These are phyloP conservation scores for Labeo catla DNA, from an alignment of 2,113 vertebrate genomes.

Conservation along the genomic window DNA sequence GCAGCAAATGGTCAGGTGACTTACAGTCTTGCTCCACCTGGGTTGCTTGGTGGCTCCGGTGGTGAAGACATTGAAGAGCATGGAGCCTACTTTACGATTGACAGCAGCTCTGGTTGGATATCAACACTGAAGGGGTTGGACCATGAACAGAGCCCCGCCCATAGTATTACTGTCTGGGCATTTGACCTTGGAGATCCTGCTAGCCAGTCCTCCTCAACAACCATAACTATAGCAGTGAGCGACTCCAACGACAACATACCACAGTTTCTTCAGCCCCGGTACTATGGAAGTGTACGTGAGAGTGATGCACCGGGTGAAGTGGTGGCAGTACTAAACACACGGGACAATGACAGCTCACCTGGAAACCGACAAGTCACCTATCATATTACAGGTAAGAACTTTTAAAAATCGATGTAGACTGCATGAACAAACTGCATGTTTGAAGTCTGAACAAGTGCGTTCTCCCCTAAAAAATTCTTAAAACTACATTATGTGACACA, in stretches of 20 bases:
- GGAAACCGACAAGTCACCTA: constrained; percentile 94
- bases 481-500: no score
- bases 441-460: no score
- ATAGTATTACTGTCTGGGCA: constrained; percentile 89
- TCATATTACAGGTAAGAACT: constrained; percentile 91
- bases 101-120: constrained; percentile 95
- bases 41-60: constrained; percentile 60
- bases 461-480: no score
- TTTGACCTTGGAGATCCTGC: constrained; percentile 89
- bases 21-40: constrained; percentile 80
- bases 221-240: constrained; percentile 86
- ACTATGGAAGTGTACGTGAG: constrained; percentile 88
- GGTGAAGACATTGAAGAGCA: constrained; percentile 75
- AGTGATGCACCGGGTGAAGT: constrained; percentile 93
- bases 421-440: not conserved
- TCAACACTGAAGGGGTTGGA: constrained; percentile 89
- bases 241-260: constrained; percentile 95
- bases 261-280: constrained; percentile 84
- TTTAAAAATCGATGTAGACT: not conserved
- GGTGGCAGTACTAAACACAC: constrained; percentile 91
- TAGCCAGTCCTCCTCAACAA: constrained; percentile 85
- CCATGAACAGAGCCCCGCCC: constrained; percentile 86
- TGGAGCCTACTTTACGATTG: constrained; percentile 83
- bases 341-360: constrained; percentile 89
- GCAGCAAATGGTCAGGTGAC: constrained; percentile 93